phyloP scores from a whole-genome alignment of 2,888 invertebrate species.

The Punctoribates punctum region DNA sequence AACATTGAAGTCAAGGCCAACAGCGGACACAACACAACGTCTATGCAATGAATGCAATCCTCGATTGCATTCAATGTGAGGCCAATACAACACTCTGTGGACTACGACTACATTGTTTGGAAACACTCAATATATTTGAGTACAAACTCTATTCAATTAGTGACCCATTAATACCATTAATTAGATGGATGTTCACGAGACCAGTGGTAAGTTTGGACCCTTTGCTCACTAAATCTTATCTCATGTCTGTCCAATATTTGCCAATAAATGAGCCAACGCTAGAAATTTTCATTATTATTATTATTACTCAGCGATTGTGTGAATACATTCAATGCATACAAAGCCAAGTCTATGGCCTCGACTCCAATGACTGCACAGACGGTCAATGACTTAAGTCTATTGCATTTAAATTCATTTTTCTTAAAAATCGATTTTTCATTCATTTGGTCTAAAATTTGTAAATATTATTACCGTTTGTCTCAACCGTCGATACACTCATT shows the following conservation, averaged over 20 bases:
- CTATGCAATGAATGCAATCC: background rate
- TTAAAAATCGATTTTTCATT: background rate
- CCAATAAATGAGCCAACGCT: background rate
- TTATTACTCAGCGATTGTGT: background rate
- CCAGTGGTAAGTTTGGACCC: background rate
- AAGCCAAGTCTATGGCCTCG: constrained; percentile 4
- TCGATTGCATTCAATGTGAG: background rate
- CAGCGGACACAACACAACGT: background rate
- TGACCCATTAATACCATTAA: constrained; percentile 18
- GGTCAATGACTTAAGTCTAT: constrained; percentile 19
- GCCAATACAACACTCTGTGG: constrained; percentile 1
- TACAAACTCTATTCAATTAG: background rate
- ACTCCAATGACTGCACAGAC: background rate
- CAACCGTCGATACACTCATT: background rate
- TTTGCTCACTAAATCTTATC: background rate
- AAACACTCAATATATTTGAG: constrained; percentile 9
- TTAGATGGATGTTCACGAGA: constrained; percentile 1
- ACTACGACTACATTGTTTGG: constrained; percentile 17
- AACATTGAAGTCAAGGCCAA: constrained; percentile 26
- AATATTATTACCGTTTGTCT: background rate
- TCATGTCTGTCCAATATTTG: background rate
- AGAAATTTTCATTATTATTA: background rate
- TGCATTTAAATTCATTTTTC: background rate
- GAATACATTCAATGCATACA: background rate
- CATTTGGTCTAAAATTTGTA: background rate